Base-by-base conservation (phyloP, 2,888 invertebrate genomes). In the Rugalucina vietnamica region DNA sequence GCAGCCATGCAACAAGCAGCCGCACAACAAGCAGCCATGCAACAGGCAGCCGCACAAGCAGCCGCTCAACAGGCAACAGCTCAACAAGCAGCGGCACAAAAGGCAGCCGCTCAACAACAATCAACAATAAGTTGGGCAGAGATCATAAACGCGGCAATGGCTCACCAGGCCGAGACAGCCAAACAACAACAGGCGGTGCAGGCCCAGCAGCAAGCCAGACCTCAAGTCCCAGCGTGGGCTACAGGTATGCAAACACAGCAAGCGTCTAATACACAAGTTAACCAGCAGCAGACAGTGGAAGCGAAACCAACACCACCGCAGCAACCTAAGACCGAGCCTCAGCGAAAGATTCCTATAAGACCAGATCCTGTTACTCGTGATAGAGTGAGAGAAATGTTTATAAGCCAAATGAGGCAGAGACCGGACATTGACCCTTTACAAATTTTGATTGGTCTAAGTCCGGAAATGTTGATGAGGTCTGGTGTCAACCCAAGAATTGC, bases 401-500 rank as follows among this genome's bases (percentile, higher is more conserved):
- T 85, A 3, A 79, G 77, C 24, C 79, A 84, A 29, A 84, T 79
- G 70, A 43, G 37, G 0, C 84, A 79, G 3, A 84, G 84, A 0
- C 57, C 76, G 4, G 82, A 85, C 57, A 24, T 65, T 12, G 21
- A 65, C 34, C 88, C 88, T 2, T 27, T 84, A 32, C 57, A 72
- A 3, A 85, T 85, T 29, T 75, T 88, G 12, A 73, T 84, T 34
- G 84, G 85, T 18, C 69, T 88, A 12, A 88, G 84, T 0, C 88
- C 88, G 3, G 88, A 88, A 71, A 74, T 81, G 74, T 65, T 88
- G 5, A 88, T 88, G 88, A 84, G 82, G 71, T 76, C 88, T 1
- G 88, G 88, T 8, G 79, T 88, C 21, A 88, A 88, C 60, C 88
- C 88, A 21, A 65, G 81, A 37, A 82, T 88, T 29, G 88, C 84